A percentile compares a stretch with the other conserved stretches of the same genome.
These are phyloP conservation scores for Temnothorax rugatulus DNA, from an alignment of 2,888 invertebrate genomes.

Conservation along the genomic window DNA sequence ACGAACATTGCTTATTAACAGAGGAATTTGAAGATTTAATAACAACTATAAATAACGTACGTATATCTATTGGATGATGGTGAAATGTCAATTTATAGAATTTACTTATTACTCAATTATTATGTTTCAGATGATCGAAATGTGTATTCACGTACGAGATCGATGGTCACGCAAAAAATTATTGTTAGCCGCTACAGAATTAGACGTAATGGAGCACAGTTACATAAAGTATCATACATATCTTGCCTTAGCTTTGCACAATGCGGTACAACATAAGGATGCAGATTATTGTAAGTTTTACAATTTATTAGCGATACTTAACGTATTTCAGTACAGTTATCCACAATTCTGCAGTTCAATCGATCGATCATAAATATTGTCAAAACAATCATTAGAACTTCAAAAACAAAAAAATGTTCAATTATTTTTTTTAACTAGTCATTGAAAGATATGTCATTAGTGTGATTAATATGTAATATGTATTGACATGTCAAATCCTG, in stretches of 20 bases:
- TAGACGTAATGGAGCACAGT: slow-evolving; percentile 81
- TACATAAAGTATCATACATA: slow-evolving; percentile 84
- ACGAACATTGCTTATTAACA: slow-evolving; percentile 84
- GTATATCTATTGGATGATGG: slow-evolving; percentile 51
- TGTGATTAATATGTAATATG: slow-evolving; percentile 9
- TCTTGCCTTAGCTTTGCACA: slow-evolving; percentile 83
- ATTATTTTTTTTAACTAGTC: background rate
- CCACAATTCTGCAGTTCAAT: slow-evolving; percentile 33
- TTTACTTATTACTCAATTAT: background rate
- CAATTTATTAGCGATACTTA: slow-evolving; percentile 60
- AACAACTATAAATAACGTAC: slow-evolving; percentile 82
- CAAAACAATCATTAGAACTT: background rate
- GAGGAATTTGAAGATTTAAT: slow-evolving; percentile 81
- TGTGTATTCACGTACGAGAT: slow-evolving; percentile 82
- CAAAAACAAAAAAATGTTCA: background rate
- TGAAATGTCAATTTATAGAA: background rate
- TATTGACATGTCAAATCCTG: background rate
- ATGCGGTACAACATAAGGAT: slow-evolving; percentile 83
- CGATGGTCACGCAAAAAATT: slow-evolving; percentile 82
- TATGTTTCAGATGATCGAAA: slow-evolving; percentile 80
- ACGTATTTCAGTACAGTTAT: slow-evolving; percentile 67
- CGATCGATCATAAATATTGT: background rate
- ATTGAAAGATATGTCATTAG: slow-evolving; percentile 13
- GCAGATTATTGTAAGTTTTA: slow-evolving; percentile 84
- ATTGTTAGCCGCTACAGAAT: slow-evolving; percentile 75